phyloP scores from a whole-genome alignment of 2,797 vertebrate genomes.

The Carcharodon carcharias region DNA sequence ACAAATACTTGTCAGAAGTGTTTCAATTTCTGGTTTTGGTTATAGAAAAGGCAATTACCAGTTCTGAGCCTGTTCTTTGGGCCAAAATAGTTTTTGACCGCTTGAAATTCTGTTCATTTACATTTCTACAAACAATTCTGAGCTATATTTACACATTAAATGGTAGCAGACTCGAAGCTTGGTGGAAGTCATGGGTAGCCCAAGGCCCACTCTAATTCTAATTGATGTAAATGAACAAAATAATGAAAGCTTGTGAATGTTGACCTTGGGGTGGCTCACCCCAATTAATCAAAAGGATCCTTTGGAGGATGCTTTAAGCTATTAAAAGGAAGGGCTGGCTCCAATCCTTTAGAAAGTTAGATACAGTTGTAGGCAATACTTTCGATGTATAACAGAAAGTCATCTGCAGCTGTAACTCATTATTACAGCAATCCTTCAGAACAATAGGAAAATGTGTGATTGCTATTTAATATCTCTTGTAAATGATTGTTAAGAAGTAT shows the following conservation, averaged over 20 bases:
- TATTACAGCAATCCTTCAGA: background rate
- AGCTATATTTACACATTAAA: slow-evolving; percentile 65
- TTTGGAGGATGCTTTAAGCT: slow-evolving; percentile 74
- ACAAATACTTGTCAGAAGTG: background rate
- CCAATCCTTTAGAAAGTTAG: slow-evolving; percentile 37
- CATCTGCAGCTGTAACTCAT: slow-evolving; percentile 7
- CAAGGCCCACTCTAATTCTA: slow-evolving; percentile 68
- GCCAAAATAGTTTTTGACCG: background rate
- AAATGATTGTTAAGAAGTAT: slow-evolving; percentile 13
- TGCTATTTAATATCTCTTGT: background rate
- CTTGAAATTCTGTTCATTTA: slow-evolving; percentile 58
- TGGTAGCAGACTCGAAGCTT: slow-evolving; percentile 54
- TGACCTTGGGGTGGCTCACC: slow-evolving; percentile 83
- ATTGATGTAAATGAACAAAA: slow-evolving; percentile 85
- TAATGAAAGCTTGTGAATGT: slow-evolving; percentile 65
- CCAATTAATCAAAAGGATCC: slow-evolving; percentile 86
- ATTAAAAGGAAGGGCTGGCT: slow-evolving; percentile 61
- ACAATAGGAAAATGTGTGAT: slow-evolving; percentile 2
- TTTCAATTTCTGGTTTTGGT: background rate
- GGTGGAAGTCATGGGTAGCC: slow-evolving; percentile 60
- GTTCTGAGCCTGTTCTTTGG: background rate
- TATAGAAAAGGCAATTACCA: background rate
- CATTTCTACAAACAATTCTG: slow-evolving; percentile 67
- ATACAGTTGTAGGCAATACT: slow-evolving; percentile 35
- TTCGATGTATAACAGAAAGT: slow-evolving; percentile 19